Evolutionary conservation across 2,888 invertebrate species (phyloP), one percentile per base, ranked within the genome.

Genomic region (Sinotaia quadrata): DNA sequence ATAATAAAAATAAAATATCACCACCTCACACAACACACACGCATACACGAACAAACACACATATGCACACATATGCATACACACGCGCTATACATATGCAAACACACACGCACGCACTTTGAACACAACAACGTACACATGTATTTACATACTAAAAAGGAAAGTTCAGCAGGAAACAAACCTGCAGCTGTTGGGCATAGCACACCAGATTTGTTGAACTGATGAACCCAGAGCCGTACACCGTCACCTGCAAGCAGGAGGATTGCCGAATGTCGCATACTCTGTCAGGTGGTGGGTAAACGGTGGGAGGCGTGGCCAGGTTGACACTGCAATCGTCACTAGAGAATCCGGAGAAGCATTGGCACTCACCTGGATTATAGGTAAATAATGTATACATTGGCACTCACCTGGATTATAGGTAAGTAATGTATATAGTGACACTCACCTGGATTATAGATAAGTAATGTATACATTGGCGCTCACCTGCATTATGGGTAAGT

Each of bases 211-310:
- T 69, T 10, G 67, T 18, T 4, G 69, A 69, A n/a, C 69, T 49
- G 1, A 73, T 59, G 59, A 80, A 80, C 1, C 73, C 73, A 24
- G 68, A 58, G 2, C 80, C 80, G 44, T 61, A 65, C 8, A 80
- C 68, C 24, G 72, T 67, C 34, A 78, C 70, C 12, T 67, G 52
- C 4, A 65, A 57, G 54, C 80, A 80, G 15, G 70, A 57, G n/a
- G 59, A 68, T 27, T 56, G 29, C 27, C 67, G 67, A 2, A 52
- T 49, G 52, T 80, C 78, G 75, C 80, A 80, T n/a, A 73, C 18
- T 12, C 56, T 54, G 24, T 67, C 68, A 18, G 71, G 67, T 24
- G 62, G 44, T 10, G 63, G 54, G 33, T 60, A 59, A 10, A 74
- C 62, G 0, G 59, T 37, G 10, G 80, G 80, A 3, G 78, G 74